Percentiles rank a stretch among this genome's conserved stretches.
Evolutionary conservation across 2,888 invertebrate species (phyloP).

Genomic region (Leptothorax acervorum): DNA sequence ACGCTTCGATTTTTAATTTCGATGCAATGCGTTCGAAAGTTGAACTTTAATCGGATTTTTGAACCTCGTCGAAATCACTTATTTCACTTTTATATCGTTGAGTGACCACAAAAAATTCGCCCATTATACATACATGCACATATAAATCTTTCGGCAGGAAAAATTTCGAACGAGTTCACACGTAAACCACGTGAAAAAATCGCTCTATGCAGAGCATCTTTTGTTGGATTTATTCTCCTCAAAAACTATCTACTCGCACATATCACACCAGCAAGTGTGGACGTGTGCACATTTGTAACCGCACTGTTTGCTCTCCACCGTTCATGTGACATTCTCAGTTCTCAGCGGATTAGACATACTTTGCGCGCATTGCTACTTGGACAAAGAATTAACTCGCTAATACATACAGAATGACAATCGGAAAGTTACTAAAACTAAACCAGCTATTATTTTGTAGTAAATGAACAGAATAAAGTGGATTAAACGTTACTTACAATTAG

Average conservation of each 20-base stretch:
- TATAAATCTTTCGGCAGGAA: background rate
- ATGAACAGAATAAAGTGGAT: background rate
- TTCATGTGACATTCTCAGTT: constrained; percentile 41
- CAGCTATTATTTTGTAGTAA: background rate
- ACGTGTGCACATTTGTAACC: background rate
- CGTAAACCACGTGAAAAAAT: background rate
- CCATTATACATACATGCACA: background rate
- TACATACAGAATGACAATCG: background rate
- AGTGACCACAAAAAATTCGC: background rate
- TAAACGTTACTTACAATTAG: background rate
- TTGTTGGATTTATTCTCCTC: background rate
- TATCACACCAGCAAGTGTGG: background rate
- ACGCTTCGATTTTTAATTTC: constrained; percentile 13
- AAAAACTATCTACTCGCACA: constrained; percentile 13
- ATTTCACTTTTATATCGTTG: background rate
- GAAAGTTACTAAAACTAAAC: background rate
- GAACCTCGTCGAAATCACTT: background rate
- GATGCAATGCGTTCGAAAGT: background rate
- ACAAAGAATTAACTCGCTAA: constrained; percentile 3
- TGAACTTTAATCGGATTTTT: background rate
- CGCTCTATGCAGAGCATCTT: background rate
- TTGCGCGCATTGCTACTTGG: background rate
- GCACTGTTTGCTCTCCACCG: constrained; percentile 9
- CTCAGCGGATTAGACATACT: constrained; percentile 9
- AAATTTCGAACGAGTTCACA: background rate